Percentiles rank a stretch among this genome's conserved stretches.
These are phyloP conservation scores for Drosophila borealis DNA, from an alignment of 2,888 invertebrate genomes.

Conservation along the genomic window DNA sequence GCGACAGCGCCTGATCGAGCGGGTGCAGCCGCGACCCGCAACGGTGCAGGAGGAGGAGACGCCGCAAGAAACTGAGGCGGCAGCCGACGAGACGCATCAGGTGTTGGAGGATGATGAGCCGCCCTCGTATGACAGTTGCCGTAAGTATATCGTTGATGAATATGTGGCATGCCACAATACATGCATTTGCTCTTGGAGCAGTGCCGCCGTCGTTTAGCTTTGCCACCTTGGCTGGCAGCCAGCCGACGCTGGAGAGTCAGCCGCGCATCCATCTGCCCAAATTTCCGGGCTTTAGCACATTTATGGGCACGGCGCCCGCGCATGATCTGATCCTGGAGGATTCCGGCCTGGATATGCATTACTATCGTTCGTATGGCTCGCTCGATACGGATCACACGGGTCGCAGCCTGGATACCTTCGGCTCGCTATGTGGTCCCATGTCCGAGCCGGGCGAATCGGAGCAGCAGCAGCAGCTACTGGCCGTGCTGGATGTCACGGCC, in stretches of 20 bases:
- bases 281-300: slow-evolving; percentile 77
- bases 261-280: slow-evolving; percentile 76
- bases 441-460: slow-evolving; percentile 48
- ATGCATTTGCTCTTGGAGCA: slow-evolving; percentile 18
- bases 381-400: slow-evolving; percentile 75
- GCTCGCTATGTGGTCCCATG: slow-evolving; percentile 70
- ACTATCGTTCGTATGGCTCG: slow-evolving; percentile 78
- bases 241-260: slow-evolving; percentile 67
- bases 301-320: slow-evolving; percentile 67
- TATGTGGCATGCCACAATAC: too few species aligned
- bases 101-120: slow-evolving; percentile 74
- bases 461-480: slow-evolving; percentile 29
- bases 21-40: slow-evolving; percentile 51
- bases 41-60: slow-evolving; percentile 57
- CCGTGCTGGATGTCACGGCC: slow-evolving; percentile 26
- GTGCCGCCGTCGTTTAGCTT: slow-evolving; percentile 82
- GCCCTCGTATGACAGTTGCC: slow-evolving; percentile 81
- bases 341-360: slow-evolving; percentile 69
- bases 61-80: slow-evolving; percentile 40
- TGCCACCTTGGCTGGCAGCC: slow-evolving; percentile 78
- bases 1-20: slow-evolving; percentile 66
- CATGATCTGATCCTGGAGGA: slow-evolving; percentile 61
- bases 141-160: slow-evolving; percentile 53
- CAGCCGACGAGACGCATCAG: slow-evolving; percentile 55
- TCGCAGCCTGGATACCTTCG: slow-evolving; percentile 78